These are phyloP conservation scores for Ophthalmolycus amberensis DNA, from an alignment of 2,113 vertebrate species.

Conservation along the genomic window DNA sequence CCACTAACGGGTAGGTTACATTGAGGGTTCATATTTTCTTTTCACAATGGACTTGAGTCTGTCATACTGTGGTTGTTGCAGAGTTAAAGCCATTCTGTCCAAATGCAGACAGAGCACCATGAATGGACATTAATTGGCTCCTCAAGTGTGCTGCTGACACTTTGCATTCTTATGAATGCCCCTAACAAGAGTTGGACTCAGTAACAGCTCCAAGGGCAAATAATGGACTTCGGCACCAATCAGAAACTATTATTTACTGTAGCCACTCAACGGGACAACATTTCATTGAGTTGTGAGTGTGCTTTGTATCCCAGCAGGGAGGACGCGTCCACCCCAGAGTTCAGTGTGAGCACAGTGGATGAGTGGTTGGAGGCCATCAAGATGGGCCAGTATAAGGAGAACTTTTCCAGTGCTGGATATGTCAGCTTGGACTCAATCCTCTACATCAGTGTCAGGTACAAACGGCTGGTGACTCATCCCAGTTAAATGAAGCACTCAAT, in stretches of 20 bases:
- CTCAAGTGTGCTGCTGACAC: neutral
- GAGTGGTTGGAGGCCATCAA: constrained; percentile 88
- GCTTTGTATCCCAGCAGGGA: constrained; percentile 76
- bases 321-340: constrained; percentile 83
- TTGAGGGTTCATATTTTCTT: constrained; percentile 25
- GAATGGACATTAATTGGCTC: constrained; percentile 10
- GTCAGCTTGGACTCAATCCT: constrained; percentile 86
- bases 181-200: neutral
- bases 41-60: constrained; percentile 26
- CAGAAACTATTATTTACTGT: constrained; percentile 3
- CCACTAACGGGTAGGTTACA: constrained; percentile 36
- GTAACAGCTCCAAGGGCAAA: neutral
- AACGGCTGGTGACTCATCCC: constrained; percentile 6
- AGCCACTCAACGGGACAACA: constrained; percentile 15
- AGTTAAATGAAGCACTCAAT: constrained; percentile 30
- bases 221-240: neutral
- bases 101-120: constrained; percentile 17
- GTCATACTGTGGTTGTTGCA: constrained; percentile 5
- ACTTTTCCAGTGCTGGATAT: constrained; percentile 85
- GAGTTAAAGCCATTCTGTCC: constrained; percentile 18
- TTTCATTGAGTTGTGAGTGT: constrained; percentile 49
- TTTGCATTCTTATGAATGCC: neutral
- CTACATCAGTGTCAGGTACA: constrained; percentile 86
- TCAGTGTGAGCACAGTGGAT: constrained; percentile 84
- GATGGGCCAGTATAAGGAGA: constrained; percentile 88